These are phyloP conservation scores for Campoplex nolae DNA, from an alignment of 2,888 invertebrate species.

Conservation along the genomic window DNA sequence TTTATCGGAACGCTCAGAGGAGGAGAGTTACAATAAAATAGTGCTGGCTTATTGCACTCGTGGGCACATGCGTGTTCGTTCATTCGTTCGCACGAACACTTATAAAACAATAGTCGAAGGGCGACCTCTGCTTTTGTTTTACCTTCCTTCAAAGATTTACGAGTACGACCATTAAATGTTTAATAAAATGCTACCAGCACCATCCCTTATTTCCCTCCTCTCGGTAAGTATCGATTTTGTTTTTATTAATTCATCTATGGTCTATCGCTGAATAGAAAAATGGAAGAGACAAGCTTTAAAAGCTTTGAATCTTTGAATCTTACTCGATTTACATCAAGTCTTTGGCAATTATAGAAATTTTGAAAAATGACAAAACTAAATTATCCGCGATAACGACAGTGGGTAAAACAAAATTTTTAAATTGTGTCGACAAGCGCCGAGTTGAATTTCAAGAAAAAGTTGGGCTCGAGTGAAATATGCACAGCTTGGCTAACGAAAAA, in stretches of 20 bases:
- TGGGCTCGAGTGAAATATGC: not conserved
- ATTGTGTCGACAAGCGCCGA: not conserved
- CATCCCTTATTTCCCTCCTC: constrained; percentile 21
- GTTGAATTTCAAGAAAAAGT: constrained; percentile 5
- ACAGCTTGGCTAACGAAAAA: constrained; percentile 12
- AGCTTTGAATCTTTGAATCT: too few relatives aligned
- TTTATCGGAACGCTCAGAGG: constrained; percentile 74
- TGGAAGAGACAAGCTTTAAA: too few relatives aligned
- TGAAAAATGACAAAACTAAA: not conserved
- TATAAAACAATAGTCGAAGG: constrained; percentile 8
- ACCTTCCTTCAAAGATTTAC: constrained; percentile 73
- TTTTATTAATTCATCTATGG: constrained; percentile 30
- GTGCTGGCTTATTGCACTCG: constrained; percentile 74
- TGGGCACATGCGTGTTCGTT: constrained; percentile 68
- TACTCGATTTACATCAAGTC: not conserved
- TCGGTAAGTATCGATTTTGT: constrained; percentile 30
- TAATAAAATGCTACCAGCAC: constrained; percentile 72
- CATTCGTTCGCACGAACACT: constrained; percentile 26
- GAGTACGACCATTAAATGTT: constrained; percentile 74
- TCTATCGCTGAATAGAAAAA: constrained; percentile 19
- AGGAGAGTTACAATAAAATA: constrained; percentile 75
- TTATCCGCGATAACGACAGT: not conserved
- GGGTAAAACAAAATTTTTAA: not conserved
- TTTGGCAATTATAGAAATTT: not conserved
- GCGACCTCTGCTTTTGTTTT: constrained; percentile 36